Evolutionary conservation across 2,888 invertebrate genomes (phyloP), one percentile per base, ranked within the genome.

Genomic region (Caenorhabditis zanzibari): DNA sequence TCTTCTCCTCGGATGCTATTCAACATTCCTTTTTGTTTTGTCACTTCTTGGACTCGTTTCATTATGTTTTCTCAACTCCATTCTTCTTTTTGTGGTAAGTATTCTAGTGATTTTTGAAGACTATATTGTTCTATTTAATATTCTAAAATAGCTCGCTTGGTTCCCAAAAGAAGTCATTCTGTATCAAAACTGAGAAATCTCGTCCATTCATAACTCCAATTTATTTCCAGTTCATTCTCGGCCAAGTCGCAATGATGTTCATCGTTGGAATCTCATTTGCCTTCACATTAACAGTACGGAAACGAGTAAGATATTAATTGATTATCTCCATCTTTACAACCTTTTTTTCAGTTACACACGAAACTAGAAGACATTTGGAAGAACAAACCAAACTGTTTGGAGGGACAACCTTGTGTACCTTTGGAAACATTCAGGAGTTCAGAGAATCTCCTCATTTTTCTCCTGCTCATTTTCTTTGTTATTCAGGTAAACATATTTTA

Each of bases 261-360:
- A 98, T 98, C 92, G 98, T 99, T 90, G 99, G 94, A 85, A 99
- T 98, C 74, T 99, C 95, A 94, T 99, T 99, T 72, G 84, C 84
- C 4, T 84, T 84, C 58, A 84, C 84, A 14, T 81, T 90, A 63
- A 84, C 89, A 64, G 77, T 71, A 2, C 35, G 66, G 12, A 79
- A 81, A 54, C 72, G 80, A 38, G 84, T 84, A 16, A 47, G 52
- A 58, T 12, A 26, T 44, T 19, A 14, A n/a, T n/a, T 19, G 32
- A 32, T 38, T 32, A 32, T n/a, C 10, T n/a, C n/a, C n/a, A 19
- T 9, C 16, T 59, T n/a, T 10, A 44, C 1, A 10, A n/a, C 47
- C 22, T 6, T 49, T 14, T n/a, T 84, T 80, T 12, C 80, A 84
- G 81, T 35, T 81, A 22, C 81, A 84, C 35, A 32, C 52, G 24